Percentiles rank a stretch among this genome's conserved stretches.
Evolutionary conservation across 2,888 invertebrate species (phyloP).

Genomic region (Bibio marci): DNA sequence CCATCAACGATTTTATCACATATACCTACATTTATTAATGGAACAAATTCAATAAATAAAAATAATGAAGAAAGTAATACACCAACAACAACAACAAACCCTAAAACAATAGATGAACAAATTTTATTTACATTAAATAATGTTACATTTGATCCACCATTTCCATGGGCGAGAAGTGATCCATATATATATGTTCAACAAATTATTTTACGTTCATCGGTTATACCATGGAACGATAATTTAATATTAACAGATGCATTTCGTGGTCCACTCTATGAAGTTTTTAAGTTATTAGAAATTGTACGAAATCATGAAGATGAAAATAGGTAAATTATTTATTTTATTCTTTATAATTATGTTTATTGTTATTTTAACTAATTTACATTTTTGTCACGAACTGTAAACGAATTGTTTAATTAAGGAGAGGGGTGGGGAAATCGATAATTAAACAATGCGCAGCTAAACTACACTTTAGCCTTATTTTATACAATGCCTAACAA

Average conservation of each 20-base stretch:
- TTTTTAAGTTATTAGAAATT: constrained; percentile 72
- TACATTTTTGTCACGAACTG: no score
- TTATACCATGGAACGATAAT: constrained; percentile 66
- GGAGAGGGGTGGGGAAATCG: no score
- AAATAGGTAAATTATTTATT: constrained; percentile 42
- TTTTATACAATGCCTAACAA: no score
- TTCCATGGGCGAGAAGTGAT: constrained; percentile 40
- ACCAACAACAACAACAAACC: neutral
- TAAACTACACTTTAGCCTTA: no score
- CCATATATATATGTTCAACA: constrained; percentile 57
- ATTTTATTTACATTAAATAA: constrained; percentile 8
- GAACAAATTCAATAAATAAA: constrained; percentile 11
- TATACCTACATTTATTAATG: no score
- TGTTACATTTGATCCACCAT: constrained; percentile 27
- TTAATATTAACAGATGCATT: constrained; percentile 79
- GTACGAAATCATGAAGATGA: constrained; percentile 67
- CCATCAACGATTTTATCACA: no score
- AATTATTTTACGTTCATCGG: constrained; percentile 55
- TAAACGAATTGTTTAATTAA: no score
- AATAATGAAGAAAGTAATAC: constrained; percentile 18
- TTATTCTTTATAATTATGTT: constrained; percentile 6
- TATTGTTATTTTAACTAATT: neutral
- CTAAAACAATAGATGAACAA: neutral
- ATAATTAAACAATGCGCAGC: no score
- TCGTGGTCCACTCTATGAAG: constrained; percentile 75